phyloP scores from a whole-genome alignment of 2,888 invertebrate genomes.

The Argyra leucocephala region DNA sequence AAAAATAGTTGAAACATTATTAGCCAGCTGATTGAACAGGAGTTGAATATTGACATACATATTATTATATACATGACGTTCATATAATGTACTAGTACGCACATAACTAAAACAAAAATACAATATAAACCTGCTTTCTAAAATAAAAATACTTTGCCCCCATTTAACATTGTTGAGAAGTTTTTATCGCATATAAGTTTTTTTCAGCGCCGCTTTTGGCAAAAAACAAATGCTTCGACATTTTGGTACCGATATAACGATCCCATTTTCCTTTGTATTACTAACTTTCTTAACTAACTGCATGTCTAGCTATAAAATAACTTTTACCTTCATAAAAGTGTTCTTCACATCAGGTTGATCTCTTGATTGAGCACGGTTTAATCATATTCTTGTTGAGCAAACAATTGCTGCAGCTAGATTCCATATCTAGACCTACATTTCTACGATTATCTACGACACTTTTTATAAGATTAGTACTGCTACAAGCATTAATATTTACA shows the following conservation, averaged over 20 bases:
- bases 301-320: constrained; percentile 73
- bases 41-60: too few relatives aligned
- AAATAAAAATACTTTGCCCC: too few relatives aligned
- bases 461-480: constrained; percentile 67
- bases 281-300: constrained; percentile 74
- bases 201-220: constrained; percentile 92
- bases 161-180: too few relatives aligned
- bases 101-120: too few relatives aligned
- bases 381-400: constrained; percentile 37
- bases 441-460: constrained; percentile 47
- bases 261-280: constrained; percentile 90
- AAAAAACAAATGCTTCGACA: constrained; percentile 89
- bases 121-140: too few relatives aligned
- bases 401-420: constrained; percentile 40
- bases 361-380: constrained; percentile 49
- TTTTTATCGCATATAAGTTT: too few relatives aligned
- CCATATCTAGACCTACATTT: constrained; percentile 50
- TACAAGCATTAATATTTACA: constrained; percentile 73
- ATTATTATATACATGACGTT: too few relatives aligned
- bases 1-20: too few relatives aligned
- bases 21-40: too few relatives aligned
- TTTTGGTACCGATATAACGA: constrained; percentile 86
- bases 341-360: constrained; percentile 83
- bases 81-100: too few relatives aligned
- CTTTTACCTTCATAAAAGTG: constrained; percentile 65